A percentile compares a stretch with the other conserved stretches of the same genome.
phyloP scores from a whole-genome alignment of 2,888 invertebrate species.

The Protonemura montana region DNA sequence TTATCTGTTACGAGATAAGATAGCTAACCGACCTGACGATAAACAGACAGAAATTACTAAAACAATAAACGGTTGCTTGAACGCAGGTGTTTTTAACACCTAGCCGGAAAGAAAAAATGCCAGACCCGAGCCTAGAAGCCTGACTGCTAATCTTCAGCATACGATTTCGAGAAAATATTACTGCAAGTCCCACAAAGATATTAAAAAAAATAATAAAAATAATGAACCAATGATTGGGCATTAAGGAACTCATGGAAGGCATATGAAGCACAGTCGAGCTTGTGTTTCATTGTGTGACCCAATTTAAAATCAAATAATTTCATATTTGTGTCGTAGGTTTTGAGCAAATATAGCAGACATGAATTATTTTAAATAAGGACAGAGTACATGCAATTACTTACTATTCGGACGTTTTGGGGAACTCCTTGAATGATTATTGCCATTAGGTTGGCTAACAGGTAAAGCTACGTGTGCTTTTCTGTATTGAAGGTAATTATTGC shows the following conservation, averaged over 20 bases:
- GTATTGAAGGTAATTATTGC: conserved; percentile 42
- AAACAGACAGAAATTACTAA: neutral
- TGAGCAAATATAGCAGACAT: neutral
- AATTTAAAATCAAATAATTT: too few species aligned
- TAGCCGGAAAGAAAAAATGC: neutral
- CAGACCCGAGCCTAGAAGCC: neutral
- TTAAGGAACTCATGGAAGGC: too few species aligned
- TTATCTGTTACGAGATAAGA: neutral
- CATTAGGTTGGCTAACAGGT: conserved; percentile 36
- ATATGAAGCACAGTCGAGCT: too few species aligned
- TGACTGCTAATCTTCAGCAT: neutral
- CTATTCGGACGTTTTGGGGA: conserved; percentile 48
- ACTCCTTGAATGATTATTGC: conserved; percentile 40
- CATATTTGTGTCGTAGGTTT: neutral
- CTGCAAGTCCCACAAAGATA: too few species aligned
- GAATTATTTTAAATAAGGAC: neutral
- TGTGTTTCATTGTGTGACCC: too few species aligned
- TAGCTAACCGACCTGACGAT: neutral
- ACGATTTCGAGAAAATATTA: too few species aligned
- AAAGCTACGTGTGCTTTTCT: conserved; percentile 44
- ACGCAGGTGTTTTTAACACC: neutral
- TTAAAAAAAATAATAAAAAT: too few species aligned
- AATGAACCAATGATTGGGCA: too few species aligned
- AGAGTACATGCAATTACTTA: conserved; percentile 42
- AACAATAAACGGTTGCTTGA: neutral